Base-by-base conservation (phyloP, 2,888 invertebrate species). In the Vannuccia rotundouncinata region DNA sequence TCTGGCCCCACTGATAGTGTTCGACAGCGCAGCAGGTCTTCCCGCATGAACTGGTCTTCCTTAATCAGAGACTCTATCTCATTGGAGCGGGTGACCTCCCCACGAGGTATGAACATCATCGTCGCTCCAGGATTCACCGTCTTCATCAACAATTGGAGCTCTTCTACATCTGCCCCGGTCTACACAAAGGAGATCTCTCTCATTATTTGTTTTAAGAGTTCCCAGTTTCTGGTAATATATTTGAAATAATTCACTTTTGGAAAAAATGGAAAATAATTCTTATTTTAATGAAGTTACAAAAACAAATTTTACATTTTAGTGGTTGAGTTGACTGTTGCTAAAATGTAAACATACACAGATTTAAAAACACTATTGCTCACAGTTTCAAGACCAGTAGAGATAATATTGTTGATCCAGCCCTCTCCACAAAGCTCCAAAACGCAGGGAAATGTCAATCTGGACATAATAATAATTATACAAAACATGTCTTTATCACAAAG, bases 361-460 rank as follows among this genome's bases (percentile, higher is more conserved):
- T 13, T 73, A 25, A 10, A n/a, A n/a, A n/a, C n/a, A n/a, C n/a
- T n/a, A n/a, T n/a, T n/a, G n/a, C 74, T 31, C 25, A 78, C 66
- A 28, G 2, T 78, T 0, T 79, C 77, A 77, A 25, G 77, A 78
- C 29, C 79, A 5, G 85, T 86, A 82, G 85, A 85, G 29, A 87
- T 81, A 81, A 87, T 85, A 81, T 85, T 85, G 82, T 87, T 86
- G 27, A 86, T 86, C 85, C 85, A 87, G 25, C 87, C 87, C 78
- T 86, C 84, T 13, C 84, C 84, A 84, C 86, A 86, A 31, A 85
- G 84, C 80, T 85, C 85, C 81, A 85, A 82, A 60, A 87, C 80
- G 45, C 82, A 81, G 0, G 86, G 86, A 2, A 86, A 83, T 27
- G 84, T 84, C 81, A 84, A 84, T 78, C 86, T 85, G 82, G 5